Evolutionary conservation across 2,797 vertebrate genomes (phyloP).

Genomic region (Echeneis naucrates): DNA sequence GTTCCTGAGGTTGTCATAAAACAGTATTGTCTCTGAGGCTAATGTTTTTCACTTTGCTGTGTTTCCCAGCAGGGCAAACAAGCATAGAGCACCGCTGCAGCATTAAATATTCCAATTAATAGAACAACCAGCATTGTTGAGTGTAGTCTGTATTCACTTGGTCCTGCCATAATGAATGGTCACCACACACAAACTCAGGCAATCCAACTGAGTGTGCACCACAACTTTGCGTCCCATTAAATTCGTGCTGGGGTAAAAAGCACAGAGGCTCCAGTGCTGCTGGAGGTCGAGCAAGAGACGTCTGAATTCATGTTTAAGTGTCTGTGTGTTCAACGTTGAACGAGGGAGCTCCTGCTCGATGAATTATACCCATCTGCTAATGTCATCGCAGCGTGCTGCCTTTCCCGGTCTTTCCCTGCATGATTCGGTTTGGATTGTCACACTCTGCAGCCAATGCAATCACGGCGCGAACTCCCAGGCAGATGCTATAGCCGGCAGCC

Average conservation of each 20-base stretch:
- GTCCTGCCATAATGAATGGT: constrained; percentile 54
- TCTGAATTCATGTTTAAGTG: constrained; percentile 47
- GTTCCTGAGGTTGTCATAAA: constrained; percentile 30
- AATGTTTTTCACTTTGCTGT: constrained; percentile 29
- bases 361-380: constrained; percentile 72
- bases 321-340: constrained; percentile 47
- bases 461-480: constrained; percentile 39
- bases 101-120: constrained; percentile 47
- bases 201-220: constrained; percentile 56
- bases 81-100: constrained; percentile 40
- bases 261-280: constrained; percentile 20
- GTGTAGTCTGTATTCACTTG: constrained; percentile 16
- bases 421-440: constrained; percentile 69
- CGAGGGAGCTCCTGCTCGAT: constrained; percentile 50
- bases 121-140: constrained; percentile 43
- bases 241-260: constrained; percentile 48
- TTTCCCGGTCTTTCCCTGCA: constrained; percentile 40
- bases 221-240: constrained; percentile 45
- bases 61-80: constrained; percentile 38
- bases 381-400: constrained; percentile 61
- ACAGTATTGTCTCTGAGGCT: constrained; percentile 27
- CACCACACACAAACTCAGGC: constrained; percentile 41
- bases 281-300: constrained; percentile 47
- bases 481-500: constrained; percentile 33
- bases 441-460: constrained; percentile 68